phyloP scores from a whole-genome alignment of 2,113 vertebrate species.

The Vombatus ursinus region DNA sequence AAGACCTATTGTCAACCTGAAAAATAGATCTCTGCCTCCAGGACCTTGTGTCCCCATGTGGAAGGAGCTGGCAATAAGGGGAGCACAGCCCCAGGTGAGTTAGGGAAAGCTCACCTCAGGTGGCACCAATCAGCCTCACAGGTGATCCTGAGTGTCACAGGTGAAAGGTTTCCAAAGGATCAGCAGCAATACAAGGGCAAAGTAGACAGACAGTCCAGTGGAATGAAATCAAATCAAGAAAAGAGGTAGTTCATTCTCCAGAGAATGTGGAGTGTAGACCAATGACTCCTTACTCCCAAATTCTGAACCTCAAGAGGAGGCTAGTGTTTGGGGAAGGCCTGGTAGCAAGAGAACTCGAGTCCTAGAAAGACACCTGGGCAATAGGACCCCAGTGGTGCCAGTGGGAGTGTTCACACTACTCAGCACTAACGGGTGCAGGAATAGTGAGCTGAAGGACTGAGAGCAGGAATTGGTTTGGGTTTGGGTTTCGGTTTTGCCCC shows the following conservation, averaged over 20 bases:
- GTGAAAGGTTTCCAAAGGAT: background rate
- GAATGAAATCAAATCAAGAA: background rate
- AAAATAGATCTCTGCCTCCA: background rate
- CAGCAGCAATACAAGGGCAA: background rate
- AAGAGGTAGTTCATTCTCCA: background rate
- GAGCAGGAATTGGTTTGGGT: background rate
- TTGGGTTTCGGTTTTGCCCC: background rate
- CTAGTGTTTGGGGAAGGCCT: background rate
- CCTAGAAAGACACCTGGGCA: background rate
- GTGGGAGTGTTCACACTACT: background rate
- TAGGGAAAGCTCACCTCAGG: background rate
- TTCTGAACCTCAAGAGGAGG: background rate
- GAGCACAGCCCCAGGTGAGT: background rate
- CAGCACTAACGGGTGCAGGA: background rate
- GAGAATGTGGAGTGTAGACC: no score
- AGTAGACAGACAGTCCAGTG: background rate
- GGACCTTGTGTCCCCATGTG: background rate
- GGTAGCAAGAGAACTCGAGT: background rate
- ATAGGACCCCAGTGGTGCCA: background rate
- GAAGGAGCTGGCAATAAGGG: background rate
- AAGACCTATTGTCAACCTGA: background rate
- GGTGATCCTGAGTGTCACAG: background rate
- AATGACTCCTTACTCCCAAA: background rate
- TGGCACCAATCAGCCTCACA: background rate
- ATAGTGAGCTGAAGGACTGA: background rate